These are phyloP conservation scores for Pristionchus pacificus DNA, from an alignment of 1,140 invertebrate species.

Conservation along the genomic window DNA sequence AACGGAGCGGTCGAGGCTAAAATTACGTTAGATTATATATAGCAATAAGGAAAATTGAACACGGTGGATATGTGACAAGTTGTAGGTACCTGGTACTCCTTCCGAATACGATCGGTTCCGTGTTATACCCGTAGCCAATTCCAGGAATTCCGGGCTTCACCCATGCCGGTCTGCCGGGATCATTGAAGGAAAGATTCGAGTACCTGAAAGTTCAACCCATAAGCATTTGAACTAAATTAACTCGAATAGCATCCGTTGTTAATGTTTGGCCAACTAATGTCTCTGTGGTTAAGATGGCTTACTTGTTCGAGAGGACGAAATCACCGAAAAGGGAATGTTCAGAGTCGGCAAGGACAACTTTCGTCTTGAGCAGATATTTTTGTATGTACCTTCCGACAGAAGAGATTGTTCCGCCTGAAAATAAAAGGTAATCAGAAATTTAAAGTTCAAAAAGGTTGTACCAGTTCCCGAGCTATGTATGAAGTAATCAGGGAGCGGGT, in stretches of 20 bases:
- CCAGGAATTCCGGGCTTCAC: conserved; percentile 41
- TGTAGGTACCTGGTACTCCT: no score
- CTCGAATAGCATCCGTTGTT: no score
- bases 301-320: conserved; percentile 38
- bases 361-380: conserved; percentile 33
- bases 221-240: no score
- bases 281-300: no score
- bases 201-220: no score
- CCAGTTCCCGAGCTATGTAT: conserved; percentile 43
- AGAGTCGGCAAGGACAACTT: conserved; percentile 40
- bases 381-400: conserved; percentile 43
- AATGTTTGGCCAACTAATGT: conserved; percentile 36
- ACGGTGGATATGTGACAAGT: no score
- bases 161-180: conserved; percentile 33
- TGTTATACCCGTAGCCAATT: conserved; percentile 44
- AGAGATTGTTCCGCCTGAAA: conserved; percentile 37
- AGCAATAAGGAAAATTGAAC: no score
- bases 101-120: conserved; percentile 34
- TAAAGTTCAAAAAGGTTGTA: background rate
- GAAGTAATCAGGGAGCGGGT: conserved; percentile 40
- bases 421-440: background rate
- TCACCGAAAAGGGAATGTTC: conserved; percentile 43
- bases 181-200: no score
- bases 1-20: no score
- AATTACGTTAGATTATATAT: no score